A percentile compares a stretch with the other conserved stretches of the same genome.
These are phyloP conservation scores for Dyspetes luteomarginatus DNA, from an alignment of 2,888 invertebrate genomes.

Conservation along the genomic window DNA sequence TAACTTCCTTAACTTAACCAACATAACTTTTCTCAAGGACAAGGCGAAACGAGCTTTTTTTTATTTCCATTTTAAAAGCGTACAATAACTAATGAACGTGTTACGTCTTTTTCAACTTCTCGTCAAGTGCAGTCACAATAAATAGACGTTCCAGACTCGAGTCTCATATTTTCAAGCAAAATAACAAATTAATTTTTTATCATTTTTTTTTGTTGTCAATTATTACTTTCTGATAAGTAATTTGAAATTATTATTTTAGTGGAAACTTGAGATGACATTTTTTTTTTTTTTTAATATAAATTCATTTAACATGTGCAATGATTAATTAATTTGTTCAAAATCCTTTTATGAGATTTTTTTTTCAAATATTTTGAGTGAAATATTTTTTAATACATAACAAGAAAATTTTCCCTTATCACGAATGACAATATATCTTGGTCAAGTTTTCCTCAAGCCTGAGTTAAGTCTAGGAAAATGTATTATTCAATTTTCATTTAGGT, in stretches of 20 bases:
- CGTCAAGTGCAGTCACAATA: conserved; percentile 13
- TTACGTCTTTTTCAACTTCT: not conserved
- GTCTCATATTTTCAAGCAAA: no score
- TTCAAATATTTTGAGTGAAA: not conserved
- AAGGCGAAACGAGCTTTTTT: not conserved
- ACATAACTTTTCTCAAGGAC: conserved; percentile 12
- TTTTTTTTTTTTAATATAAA: no score
- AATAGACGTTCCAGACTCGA: no score
- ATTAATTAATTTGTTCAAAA: not conserved
- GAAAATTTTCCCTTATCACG: not conserved
- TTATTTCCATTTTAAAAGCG: conserved; percentile 4
- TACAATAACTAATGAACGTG: conserved; percentile 27
- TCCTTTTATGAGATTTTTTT: not conserved
- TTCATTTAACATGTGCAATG: no score
- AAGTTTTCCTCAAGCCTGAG: not conserved
- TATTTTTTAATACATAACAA: not conserved
- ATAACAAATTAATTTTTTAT: no score
- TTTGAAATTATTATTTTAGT: no score
- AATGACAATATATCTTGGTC: not conserved
- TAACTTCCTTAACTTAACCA: no score
- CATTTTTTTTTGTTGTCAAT: no score
- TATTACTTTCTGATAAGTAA: no score
- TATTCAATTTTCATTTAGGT: conserved; percentile 23
- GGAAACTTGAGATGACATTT: no score
- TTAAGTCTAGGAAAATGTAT: conserved; percentile 1